phyloP scores from a whole-genome alignment of 1,140 invertebrate species.

The Pseudomyrmex sp. region DNA sequence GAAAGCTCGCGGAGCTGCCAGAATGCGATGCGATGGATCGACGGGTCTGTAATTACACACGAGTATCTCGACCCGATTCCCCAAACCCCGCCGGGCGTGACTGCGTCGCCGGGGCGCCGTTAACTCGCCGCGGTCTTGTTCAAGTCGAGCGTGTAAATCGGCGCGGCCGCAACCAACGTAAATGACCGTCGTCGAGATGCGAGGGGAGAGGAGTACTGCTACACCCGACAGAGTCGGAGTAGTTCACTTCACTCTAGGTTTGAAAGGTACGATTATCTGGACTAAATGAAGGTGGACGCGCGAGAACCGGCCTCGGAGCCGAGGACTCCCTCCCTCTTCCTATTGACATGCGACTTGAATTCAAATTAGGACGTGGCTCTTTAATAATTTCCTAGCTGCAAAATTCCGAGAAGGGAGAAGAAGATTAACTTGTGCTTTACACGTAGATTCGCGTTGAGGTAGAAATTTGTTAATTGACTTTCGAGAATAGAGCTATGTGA shows the following conservation, averaged over 20 bases:
- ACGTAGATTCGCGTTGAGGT: not conserved
- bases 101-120: slow-evolving; percentile 4
- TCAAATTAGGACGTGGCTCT: slow-evolving; percentile 35
- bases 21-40: slow-evolving; percentile 70
- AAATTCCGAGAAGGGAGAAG: not conserved
- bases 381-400: slow-evolving; percentile 24
- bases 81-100: slow-evolving; percentile 49
- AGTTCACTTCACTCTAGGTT: slow-evolving; percentile 66
- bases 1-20: slow-evolving; percentile 73
- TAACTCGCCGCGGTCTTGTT: slow-evolving; percentile 33
- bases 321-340: not conserved
- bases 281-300: slow-evolving; percentile 52
- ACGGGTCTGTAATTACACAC: slow-evolving; percentile 83
- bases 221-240: slow-evolving; percentile 48
- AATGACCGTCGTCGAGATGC: slow-evolving; percentile 71
- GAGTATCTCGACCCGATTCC: slow-evolving; percentile 76
- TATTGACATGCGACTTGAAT: slow-evolving; percentile 45
- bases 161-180: slow-evolving; percentile 77
- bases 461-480: slow-evolving; percentile 12
- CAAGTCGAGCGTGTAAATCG: slow-evolving; percentile 68
- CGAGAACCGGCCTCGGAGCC: slow-evolving; percentile 4
- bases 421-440: slow-evolving; percentile 3
- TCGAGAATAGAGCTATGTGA: not conserved
- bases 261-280: slow-evolving; percentile 58
- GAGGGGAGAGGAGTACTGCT: slow-evolving; percentile 68